These are phyloP conservation scores for Actenoides lindsayi DNA, from an alignment of 2,113 vertebrate species.

Conservation along the genomic window DNA sequence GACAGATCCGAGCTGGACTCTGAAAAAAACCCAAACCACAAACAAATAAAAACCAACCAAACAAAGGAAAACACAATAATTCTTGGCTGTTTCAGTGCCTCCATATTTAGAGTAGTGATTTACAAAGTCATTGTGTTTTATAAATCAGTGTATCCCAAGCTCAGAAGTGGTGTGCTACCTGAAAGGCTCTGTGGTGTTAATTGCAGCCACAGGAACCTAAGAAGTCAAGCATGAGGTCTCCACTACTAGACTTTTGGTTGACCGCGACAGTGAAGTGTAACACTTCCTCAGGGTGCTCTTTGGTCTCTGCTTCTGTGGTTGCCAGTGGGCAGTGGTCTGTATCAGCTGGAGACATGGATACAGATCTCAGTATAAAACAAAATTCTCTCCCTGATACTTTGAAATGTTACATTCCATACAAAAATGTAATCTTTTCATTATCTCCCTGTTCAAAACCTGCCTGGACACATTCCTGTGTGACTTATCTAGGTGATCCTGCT, in stretches of 20 bases:
- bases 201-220: not conserved
- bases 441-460: not conserved
- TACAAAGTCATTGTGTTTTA: not conserved
- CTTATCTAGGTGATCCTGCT: too few species aligned
- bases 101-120: not conserved
- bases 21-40: not conserved
- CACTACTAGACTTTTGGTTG: not conserved
- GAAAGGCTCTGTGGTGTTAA: not conserved
- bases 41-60: not conserved
- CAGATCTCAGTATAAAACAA: not conserved
- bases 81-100: not conserved
- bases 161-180: not conserved
- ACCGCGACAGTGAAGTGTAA: not conserved
- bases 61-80: not conserved
- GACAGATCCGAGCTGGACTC: not conserved
- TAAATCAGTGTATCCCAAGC: not conserved
- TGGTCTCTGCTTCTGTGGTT: not conserved
- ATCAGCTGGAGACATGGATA: not conserved
- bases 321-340: not conserved
- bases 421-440: not conserved
- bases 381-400: not conserved
- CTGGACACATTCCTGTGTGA: too few species aligned
- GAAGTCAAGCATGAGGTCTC: not conserved
- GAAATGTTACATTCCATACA: not conserved
- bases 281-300: not conserved